A percentile compares a stretch with the other conserved stretches of the same genome.
Evolutionary conservation across 1,140 invertebrate species (phyloP).

Genomic region (Drosophila ohnishii): DNA sequence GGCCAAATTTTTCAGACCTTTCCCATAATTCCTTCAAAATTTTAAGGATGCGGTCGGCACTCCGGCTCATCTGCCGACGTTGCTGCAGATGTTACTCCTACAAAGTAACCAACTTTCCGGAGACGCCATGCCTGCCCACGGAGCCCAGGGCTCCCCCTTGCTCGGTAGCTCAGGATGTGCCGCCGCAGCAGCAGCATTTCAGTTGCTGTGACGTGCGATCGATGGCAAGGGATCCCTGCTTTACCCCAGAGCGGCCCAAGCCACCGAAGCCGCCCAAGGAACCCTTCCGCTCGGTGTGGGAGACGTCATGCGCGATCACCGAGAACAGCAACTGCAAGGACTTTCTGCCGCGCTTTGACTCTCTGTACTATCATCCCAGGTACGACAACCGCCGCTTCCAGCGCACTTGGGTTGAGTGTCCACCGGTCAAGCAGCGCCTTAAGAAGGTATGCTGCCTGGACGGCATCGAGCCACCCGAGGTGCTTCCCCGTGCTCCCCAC

Average conservation of each 20-base stretch:
- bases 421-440: conserved; percentile 13
- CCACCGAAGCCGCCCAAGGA: neutral
- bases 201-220: conserved; percentile 15
- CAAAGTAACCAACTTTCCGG: conserved; percentile 6
- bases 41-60: neutral
- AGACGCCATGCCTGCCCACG: neutral
- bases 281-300: conserved; percentile 59
- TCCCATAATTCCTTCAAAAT: neutral
- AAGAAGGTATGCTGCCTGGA: conserved; percentile 57
- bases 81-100: conserved; percentile 1
- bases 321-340: conserved; percentile 30
- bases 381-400: conserved; percentile 31
- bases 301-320: neutral
- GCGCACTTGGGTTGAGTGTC: conserved; percentile 62
- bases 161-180: neutral
- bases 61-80: neutral
- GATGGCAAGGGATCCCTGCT: conserved; percentile 18
- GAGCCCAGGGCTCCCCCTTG: neutral
- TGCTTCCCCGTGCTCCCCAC: conserved; percentile 3
- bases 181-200: neutral
- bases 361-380: conserved; percentile 47
- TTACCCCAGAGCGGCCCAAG: neutral
- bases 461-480: conserved; percentile 44
- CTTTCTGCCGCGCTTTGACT: conserved; percentile 54
- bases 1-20: neutral